Evolutionary conservation across 2,797 vertebrate species (phyloP).

Genomic region (Falco peregrinus): DNA sequence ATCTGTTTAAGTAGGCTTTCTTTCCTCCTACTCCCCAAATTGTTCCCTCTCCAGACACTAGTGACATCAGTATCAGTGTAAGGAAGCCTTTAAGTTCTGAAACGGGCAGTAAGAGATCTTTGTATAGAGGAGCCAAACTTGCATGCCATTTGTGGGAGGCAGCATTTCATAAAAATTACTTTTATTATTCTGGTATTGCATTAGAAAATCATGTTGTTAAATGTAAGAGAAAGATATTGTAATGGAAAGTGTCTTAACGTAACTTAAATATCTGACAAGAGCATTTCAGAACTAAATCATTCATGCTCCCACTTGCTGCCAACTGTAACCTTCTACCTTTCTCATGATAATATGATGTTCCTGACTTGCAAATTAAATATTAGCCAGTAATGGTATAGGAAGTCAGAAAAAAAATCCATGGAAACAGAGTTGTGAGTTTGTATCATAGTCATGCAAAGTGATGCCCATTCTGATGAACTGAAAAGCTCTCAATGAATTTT

Average conservation of each 20-base stretch:
- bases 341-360: conserved; percentile 60
- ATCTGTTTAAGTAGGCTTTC: not conserved
- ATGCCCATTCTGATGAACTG: not conserved
- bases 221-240: conserved; percentile 23
- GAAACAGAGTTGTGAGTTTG: not conserved
- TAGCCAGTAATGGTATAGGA: not conserved
- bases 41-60: not conserved
- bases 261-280: conserved; percentile 65
- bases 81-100: not conserved
- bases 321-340: conserved; percentile 57
- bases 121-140: not conserved
- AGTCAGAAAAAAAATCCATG: not conserved
- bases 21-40: not conserved
- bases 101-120: not conserved
- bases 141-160: not conserved
- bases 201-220: conserved; percentile 51
- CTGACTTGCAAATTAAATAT: conserved; percentile 45
- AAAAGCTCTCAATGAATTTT: not conserved
- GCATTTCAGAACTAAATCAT: conserved; percentile 44
- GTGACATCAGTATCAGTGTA: not conserved
- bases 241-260: conserved; percentile 47
- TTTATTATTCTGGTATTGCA: conserved; percentile 9
- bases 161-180: conserved; percentile 8
- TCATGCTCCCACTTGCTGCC: conserved; percentile 68
- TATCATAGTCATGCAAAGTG: not conserved